Base-by-base conservation (phyloP, 2,113 vertebrate species). In the Porphyrio hochstetteri region DNA sequence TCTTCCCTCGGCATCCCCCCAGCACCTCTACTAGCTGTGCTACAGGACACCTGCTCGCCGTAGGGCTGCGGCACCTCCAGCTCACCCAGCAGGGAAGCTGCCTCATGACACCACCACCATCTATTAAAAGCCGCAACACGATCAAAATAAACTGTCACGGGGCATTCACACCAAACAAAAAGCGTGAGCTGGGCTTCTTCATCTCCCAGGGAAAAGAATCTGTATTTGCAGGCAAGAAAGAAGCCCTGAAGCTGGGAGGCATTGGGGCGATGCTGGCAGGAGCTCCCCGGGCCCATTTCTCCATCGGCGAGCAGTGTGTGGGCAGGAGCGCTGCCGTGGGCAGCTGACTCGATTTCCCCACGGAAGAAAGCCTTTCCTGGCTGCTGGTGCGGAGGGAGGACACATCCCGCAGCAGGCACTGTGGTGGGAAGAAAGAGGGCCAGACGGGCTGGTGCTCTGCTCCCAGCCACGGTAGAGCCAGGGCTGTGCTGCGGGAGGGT, bases 131-230 rank as follows among this genome's bases (percentile, higher is more conserved):
- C 90, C 75, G 42, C 70, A 53, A 42, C 64, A 56, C 0, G 44
- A 86, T 89, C 71, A 94, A 95, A 96, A 95, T 95, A 93, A 96
- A 79, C 65, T 44, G n/a, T 90, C 86, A 89, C 2, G 42, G n/a
- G 83, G 94, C 38, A 2, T 25, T 75, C 80, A 21, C 40, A 55
- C 60, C 89, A 71, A 91, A 64, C 61, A 67, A 70, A 92, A 89
- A 50, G 21, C 15, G 5, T 2, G 10, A 88, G 74, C 56, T 44
- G 80, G 42, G 23, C 28, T 75, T 24, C 59, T 50, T 82, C 29
- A 8, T 35, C 56, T 81, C 77, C 48, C 84, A 35, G n/a, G 60
- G 44, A 92, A 52, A 56, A 33, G 59, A 36, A 77, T 77, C 52
- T 35, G 0, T 25, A 23, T 59, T 80, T 83, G 29, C 16, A 88